Evolutionary conservation across 2,888 invertebrate genomes (phyloP), one percentile per base, ranked within the genome.

Genomic region (Drosophila nigricruria): DNA sequence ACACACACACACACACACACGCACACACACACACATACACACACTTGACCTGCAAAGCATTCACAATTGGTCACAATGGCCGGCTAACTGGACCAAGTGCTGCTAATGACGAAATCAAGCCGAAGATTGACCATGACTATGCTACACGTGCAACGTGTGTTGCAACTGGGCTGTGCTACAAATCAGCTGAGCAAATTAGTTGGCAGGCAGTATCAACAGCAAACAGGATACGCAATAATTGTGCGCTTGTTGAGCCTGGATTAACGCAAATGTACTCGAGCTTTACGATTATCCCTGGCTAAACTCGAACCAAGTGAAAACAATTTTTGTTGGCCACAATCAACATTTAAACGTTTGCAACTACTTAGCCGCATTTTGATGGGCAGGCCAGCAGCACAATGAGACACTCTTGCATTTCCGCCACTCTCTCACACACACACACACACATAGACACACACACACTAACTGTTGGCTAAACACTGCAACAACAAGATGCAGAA

Each of bases 361-460:
- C 74, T 64, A 86, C 87, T 84, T 86, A 81, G 68, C 76, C 72
- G 72, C 77, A 85, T 74, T 82, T 69, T 72, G 73, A 72, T 61
- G 61, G 61, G 61, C 77, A 75, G 66, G 52, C 62, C 58, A 34
- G 30, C 49, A 63, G 62, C 73, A 84, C 87, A 88, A 81, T 79
- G 81, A 75, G 79, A 86, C 87, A 86, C 84, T 81, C 79, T 86
- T 70, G 77, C 74, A 73, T 86, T 81, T 86, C 87, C 89, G 76
- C 59, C 87, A 74, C 80, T 62, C 73, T 42, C 42, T 49, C 73
- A 70, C 79, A 57, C 70, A 70, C 40, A 10, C 25, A 12, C 53
- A n/a, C 38, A 27, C 53, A 20, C 62, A 62, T 65, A 58, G 54
- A 68, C 30, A 67, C 18, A 63, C 53, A n/a, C 27, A 27, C 38